Evolutionary conservation across 2,888 invertebrate species (phyloP), one percentile per base, ranked within the genome.

Genomic region (Leptopilina myrica): DNA sequence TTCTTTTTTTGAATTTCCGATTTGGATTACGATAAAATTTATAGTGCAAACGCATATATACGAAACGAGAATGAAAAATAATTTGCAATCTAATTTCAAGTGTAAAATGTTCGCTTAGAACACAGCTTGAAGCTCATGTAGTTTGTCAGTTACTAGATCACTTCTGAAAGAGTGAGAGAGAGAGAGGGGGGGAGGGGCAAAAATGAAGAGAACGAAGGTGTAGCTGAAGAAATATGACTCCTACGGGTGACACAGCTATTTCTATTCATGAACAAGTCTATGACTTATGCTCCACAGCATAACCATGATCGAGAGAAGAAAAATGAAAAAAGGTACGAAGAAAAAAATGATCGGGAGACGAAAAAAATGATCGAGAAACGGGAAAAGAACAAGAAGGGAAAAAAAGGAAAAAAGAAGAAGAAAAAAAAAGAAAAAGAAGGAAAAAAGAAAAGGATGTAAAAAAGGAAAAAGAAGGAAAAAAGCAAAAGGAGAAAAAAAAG

Each of bases 171-270:
- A 69, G 49, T 49, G 7, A 49, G n/a, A 15, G n/a, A n/a, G n/a
- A n/a, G n/a, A n/a, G n/a, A n/a, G n/a, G 43, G 66, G 43, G 33
- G 12, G 3, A 12, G 43, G 33, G 12, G 3, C 11, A 33, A 66
- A 15, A 43, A 43, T 43, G 43, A 9, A 43, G 43, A 69, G 53
- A 46, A 69, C 20, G 8, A 49, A 43, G 20, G 49, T 12, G 49
- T 67, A 67, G 69, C 26, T 53, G 69, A 69, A 49, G 69, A 69
- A 69, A 69, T 69, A 69, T 26, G 69, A 46, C 53, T 69, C 69
- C 69, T 69, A 49, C 69, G 69, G 53, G 69, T 69, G 69, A 69
- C 69, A 69, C 26, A 53, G 69, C 69, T 69, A 69, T 69, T 69
- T 69, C 26, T 69, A 69, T 69, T 69, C 69, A 69, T 69, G 69